Conservation (phyloP, 2,888 invertebrate species). For the Diloba caeruleocephala region DNA sequence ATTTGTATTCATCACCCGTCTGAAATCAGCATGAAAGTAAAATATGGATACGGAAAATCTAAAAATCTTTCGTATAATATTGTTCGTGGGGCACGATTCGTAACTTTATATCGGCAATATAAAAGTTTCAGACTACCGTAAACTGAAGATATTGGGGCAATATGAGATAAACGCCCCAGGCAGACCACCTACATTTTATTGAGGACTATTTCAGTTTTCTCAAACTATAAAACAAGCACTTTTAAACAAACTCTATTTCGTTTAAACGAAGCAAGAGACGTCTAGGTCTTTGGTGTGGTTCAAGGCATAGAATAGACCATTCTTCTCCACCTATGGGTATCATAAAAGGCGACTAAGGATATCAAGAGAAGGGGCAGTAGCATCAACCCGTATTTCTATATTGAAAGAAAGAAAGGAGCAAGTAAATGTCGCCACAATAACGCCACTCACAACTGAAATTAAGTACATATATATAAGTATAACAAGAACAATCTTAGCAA, state of each 20-base stretch:
- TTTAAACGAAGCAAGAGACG: no score
- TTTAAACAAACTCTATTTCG: constrained; percentile 14
- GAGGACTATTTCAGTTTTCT: constrained; percentile 23
- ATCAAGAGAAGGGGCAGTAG: no score
- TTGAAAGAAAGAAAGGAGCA: no score
- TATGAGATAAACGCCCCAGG: constrained; percentile 49
- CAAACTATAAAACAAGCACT: constrained; percentile 16
- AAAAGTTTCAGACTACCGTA: constrained; percentile 50
- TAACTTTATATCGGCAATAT: constrained; percentile 54
- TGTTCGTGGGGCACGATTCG: constrained; percentile 26
- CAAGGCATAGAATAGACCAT: no score
- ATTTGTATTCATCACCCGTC: constrained; percentile 32
- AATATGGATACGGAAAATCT: constrained; percentile 19
- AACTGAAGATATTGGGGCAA: constrained; percentile 49
- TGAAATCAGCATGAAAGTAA: constrained; percentile 26
- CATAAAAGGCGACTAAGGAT: no score
- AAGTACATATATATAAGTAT: no score
- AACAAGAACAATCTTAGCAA: no score
- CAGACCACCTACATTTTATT: constrained; percentile 37
- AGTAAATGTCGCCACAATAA: no score
- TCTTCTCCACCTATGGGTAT: no score
- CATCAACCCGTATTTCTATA: no score
- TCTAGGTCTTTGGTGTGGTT: no score
- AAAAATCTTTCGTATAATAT: constrained; percentile 43
- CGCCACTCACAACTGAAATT: no score